Evolutionary conservation across 2,888 invertebrate genomes (phyloP), one percentile per base, ranked within the genome.

Genomic region (Coenonympha glycerion): DNA sequence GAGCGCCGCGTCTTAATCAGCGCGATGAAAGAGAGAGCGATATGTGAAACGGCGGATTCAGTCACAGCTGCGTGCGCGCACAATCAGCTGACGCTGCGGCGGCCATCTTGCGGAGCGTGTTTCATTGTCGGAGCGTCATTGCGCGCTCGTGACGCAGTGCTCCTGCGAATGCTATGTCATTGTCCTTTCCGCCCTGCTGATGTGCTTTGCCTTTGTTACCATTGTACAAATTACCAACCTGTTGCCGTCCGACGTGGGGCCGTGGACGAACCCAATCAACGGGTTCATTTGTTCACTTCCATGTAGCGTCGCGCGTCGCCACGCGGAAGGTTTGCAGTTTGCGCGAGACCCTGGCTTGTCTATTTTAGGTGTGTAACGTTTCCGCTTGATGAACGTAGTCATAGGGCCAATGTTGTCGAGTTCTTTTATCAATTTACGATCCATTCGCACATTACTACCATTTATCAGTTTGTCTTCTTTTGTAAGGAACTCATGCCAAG

Each of bases 31-130:
- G 79, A 81, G 84, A 83, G 71, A 73, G 76, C 74, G 63, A 73
- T 73, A 80, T 69, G 52, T 61, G 60, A 59, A 60, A 61, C 62
- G 61, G 57, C 58, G 47, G 50, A 42, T 45, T 45, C 57, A 64
- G 47, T 62, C 66, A 74, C 79, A 81, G 78, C 79, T 81, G 82
- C 77, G 74, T 76, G 83, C 77, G 83, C 78, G 77, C 82, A 59
- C 62, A 68, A 86, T 86, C 87, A 87, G 87, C 87, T 87, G 87
- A 85, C 81, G 79, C 51, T 61, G 68, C 70, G 76, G 70, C 83
- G 69, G 86, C 86, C 86, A 87, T 87, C 80, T 87, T 87, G 79
- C 75, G 66, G 70, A 79, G 77, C 75, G 79, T 76, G 77, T 65
- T 71, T 69, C 68, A 73, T 75, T 76, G 71, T 77, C 66, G 76